Base-by-base conservation (phyloP, 2,888 invertebrate species). In the Crossocerus cetratus region DNA sequence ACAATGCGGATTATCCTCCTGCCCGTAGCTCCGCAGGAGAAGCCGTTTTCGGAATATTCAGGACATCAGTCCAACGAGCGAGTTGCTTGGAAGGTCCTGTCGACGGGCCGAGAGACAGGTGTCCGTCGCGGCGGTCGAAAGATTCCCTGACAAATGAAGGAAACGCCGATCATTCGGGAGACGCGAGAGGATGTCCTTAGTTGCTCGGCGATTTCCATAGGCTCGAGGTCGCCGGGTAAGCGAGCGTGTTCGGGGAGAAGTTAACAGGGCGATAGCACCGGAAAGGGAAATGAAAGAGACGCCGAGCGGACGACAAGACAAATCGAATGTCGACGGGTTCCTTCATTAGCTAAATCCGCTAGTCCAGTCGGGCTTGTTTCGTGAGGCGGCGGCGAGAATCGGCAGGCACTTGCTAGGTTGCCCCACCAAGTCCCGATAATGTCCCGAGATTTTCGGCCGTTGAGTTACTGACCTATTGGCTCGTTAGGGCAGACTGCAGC, bases 401-500 rank as follows among this genome's bases (percentile, higher is more conserved):
- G n/a, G n/a, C n/a, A n/a, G n/a, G n/a, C n/a, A n/a, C n/a, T n/a
- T n/a, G n/a, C 70, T 58, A 54, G 62, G 49, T 54, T 59, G 42
- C 49, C 44, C 54, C 63, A 83, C 81, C 81, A 74, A 78, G 81
- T 64, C 65, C 75, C 77, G 75, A 78, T 84, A 83, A 84, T 81
- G 67, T 77, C 74, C n/a, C 80, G 83, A 74, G 76, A 86, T 83
- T 80, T 81, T 88, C n/a, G 79, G 71, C 86, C 85, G 86, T 86
- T 87, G 87, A 88, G 86, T 89, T 88, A 89, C 87, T 88, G 87
- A 87, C 86, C 84, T 89, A 86, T 89, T 89, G 88, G 88, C 90
- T 88, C 89, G 90, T 85, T 88, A 93, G 93, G 93, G 93, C 93
- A 89, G 93, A 94, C 90, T 93, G 93, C 89, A 93, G 93, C 91